Base-by-base conservation (phyloP, 2,888 invertebrate genomes). In the Pyrocoelia pectoralis region DNA sequence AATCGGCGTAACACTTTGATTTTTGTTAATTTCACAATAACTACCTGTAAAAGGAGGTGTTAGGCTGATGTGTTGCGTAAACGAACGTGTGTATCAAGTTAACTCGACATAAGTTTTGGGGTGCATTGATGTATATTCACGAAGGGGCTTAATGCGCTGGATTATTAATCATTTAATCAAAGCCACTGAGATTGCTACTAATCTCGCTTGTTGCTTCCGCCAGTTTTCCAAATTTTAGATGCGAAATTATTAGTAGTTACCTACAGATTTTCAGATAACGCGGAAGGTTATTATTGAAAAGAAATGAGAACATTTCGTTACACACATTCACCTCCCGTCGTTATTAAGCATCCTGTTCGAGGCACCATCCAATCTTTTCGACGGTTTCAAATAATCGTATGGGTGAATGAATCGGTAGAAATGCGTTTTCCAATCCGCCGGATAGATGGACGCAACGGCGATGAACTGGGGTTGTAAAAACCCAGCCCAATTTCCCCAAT, bases 401-500 rank as follows among this genome's bases (percentile, higher is more conserved):
- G 65, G 65, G 61, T 38, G 67, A 65, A 67, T 67, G 67, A 59
- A 65, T 67, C 65, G 65, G 61, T 61, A 61, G 65, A 65, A 65
- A 65, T 56, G 65, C 63, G 61, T 56, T 65, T 65, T 65, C 67
- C 65, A 56, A 64, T 65, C 58, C 65, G 61, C 15, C 43, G 61
- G 61, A 61, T 65, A 52, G 57, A 61, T 61, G 61, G 58, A 57
- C 57, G 59, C 60, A 50, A 56, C 62, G 61, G 40, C 61, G 55
- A 65, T 54, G 67, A 68, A 68, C 67, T 41, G 53, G 54, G 62
- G 63, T 66, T 65, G 67, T 68, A 69, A 70, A 69, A 69, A 67
- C 66, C 58, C 57, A 55, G 72, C 68, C 74, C 76, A 76, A 77
- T 77, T 77, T 77, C 71, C 72, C 70, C 64, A 69, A 76, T 74